These are phyloP conservation scores for Argya squamiceps DNA, from an alignment of 2,797 vertebrate species.

Conservation along the genomic window DNA sequence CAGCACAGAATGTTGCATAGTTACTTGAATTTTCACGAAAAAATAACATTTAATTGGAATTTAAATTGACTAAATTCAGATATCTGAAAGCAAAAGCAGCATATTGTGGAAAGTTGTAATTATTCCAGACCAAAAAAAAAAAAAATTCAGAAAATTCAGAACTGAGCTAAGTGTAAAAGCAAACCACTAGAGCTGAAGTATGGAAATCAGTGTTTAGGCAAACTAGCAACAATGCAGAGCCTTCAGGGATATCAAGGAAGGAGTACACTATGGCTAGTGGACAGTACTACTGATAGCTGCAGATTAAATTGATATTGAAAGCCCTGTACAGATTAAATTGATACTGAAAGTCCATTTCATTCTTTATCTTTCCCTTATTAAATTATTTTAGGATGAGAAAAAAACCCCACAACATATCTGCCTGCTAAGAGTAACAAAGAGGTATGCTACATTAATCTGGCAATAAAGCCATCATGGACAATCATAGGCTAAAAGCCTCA, in stretches of 20 bases:
- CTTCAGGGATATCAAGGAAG: background rate
- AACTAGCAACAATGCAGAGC: background rate
- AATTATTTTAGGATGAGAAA: slow-evolving; percentile 35
- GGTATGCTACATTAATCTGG: background rate
- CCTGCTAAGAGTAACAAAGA: background rate
- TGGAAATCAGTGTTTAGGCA: background rate
- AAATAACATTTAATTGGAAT: background rate
- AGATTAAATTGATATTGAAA: slow-evolving; percentile 47
- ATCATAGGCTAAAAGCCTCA: background rate
- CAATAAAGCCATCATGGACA: slow-evolving; percentile 20
- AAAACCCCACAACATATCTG: background rate
- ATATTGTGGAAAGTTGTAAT: background rate
- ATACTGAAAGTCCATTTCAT: slow-evolving; percentile 51
- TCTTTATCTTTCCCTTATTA: slow-evolving; percentile 49
- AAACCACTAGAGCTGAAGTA: background rate
- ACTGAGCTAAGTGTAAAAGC: background rate
- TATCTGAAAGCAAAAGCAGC: background rate
- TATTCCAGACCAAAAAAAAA: background rate
- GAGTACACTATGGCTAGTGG: background rate
- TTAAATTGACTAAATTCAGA: background rate
- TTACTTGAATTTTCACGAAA: background rate
- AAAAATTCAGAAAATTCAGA: background rate
- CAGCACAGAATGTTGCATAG: background rate
- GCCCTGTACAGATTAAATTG: slow-evolving; percentile 10
- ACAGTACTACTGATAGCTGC: background rate